Evolutionary conservation across 2,797 vertebrate genomes (phyloP).

Genomic region (Bufotes viridis): DNA sequence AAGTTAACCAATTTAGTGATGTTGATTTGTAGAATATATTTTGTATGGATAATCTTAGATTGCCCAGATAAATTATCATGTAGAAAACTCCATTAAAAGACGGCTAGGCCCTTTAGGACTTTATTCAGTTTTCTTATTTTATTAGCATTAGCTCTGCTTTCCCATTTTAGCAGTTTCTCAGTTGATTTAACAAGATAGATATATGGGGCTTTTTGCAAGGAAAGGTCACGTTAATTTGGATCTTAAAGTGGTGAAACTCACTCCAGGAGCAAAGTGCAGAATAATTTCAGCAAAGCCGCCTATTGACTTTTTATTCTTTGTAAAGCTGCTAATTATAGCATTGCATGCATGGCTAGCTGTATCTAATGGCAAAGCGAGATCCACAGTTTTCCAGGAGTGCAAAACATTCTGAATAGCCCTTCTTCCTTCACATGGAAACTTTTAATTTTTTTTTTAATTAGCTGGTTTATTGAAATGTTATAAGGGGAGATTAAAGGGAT

Average conservation of each 20-base stretch:
- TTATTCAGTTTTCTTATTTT: constrained; percentile 12
- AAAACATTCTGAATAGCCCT: constrained; percentile 23
- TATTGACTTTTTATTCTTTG: constrained; percentile 58
- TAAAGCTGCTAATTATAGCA: constrained; percentile 56
- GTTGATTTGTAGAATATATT: neutral
- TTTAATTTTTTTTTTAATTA: constrained; percentile 1
- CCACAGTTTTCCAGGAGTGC: constrained; percentile 17
- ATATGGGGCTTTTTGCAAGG: constrained; percentile 32
- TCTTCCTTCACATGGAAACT: neutral
- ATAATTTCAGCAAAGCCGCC: constrained; percentile 49
- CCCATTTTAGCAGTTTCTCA: constrained; percentile 29
- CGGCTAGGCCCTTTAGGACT: neutral
- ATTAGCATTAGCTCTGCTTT: constrained; percentile 22
- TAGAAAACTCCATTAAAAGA: neutral
- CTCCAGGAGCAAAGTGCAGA: constrained; percentile 52
- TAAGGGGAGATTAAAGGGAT: neutral
- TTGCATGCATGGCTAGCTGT: constrained; percentile 43
- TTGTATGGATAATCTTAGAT: neutral
- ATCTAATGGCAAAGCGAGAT: constrained; percentile 13
- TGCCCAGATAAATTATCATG: neutral
- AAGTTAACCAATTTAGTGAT: neutral
- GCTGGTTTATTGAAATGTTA: constrained; percentile 16
- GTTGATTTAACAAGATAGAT: constrained; percentile 57
- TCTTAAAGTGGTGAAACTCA: constrained; percentile 42
- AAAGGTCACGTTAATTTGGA: constrained; percentile 60